These are phyloP conservation scores for Emydoidea blandingii DNA, from an alignment of 2,797 vertebrate species.

Conservation along the genomic window DNA sequence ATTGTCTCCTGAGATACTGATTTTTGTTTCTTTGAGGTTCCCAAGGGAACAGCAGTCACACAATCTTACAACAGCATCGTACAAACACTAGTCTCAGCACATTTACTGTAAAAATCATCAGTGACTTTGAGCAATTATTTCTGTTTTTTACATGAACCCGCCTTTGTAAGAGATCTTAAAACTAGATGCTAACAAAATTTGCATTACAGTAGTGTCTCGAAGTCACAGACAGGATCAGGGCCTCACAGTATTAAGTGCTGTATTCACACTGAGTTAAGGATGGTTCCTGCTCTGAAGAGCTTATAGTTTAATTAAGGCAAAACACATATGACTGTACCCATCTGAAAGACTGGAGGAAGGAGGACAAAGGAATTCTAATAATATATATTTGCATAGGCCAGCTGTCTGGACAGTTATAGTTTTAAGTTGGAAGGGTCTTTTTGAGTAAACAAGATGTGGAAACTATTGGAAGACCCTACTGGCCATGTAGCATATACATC, in stretches of 20 bases:
- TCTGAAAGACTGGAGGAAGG: constrained; percentile 75
- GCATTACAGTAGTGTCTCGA: constrained; percentile 16
- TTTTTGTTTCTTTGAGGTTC: neutral
- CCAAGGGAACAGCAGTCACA: neutral
- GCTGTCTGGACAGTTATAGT: constrained; percentile 76
- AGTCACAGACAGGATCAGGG: constrained; percentile 54
- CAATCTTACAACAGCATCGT: neutral
- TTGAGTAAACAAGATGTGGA: constrained; percentile 72
- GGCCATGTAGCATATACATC: constrained; percentile 50
- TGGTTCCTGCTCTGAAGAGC: constrained; percentile 69
- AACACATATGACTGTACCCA: constrained; percentile 74
- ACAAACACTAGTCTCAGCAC: neutral
- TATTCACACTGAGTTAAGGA: constrained; percentile 71
- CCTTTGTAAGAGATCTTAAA: constrained; percentile 9
- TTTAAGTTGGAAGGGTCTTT: constrained; percentile 70
- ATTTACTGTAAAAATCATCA: neutral
- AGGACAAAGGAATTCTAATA: constrained; percentile 77
- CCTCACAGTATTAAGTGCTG: constrained; percentile 52
- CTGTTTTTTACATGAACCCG: neutral
- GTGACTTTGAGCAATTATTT: neutral
- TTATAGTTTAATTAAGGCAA: constrained; percentile 70
- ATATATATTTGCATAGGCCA: constrained; percentile 76
- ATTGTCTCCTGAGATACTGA: neutral
- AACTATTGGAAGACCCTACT: constrained; percentile 69
- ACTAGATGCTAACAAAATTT: neutral